phyloP scores from a whole-genome alignment of 2,797 vertebrate genomes.

The Acanthornis magna region DNA sequence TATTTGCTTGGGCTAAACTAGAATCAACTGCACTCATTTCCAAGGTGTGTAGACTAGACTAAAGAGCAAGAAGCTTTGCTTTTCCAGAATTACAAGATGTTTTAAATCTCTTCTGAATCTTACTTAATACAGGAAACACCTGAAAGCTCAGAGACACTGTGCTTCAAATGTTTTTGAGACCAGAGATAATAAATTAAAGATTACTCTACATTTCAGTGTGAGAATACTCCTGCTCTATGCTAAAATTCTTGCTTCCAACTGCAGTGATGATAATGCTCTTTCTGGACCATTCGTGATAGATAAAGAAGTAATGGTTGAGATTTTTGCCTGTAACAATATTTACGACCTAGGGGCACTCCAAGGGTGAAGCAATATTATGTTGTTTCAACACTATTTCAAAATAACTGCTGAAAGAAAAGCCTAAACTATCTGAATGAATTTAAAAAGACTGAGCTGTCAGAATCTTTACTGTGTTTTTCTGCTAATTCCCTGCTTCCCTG shows the following conservation, averaged over 20 bases:
- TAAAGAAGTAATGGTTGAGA: background rate
- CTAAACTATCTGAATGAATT: background rate
- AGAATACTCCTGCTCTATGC: background rate
- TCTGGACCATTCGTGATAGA: background rate
- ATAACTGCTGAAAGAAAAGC: background rate
- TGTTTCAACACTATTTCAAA: background rate
- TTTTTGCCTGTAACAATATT: background rate
- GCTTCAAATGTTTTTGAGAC: background rate
- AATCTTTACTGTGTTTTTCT: background rate
- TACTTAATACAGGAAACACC: background rate
- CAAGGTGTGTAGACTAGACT: background rate
- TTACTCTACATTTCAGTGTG: background rate
- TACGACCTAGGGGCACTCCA: background rate
- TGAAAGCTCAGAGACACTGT: background rate
- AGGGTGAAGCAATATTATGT: background rate
- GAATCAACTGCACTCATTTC: background rate
- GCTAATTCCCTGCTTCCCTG: background rate
- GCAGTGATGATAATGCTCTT: background rate
- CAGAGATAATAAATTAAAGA: background rate
- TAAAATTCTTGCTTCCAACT: background rate
- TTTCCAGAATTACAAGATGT: constrained; percentile 26
- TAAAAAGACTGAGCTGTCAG: background rate
- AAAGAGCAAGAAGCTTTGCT: constrained; percentile 55
- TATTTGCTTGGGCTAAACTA: constrained; percentile 36
- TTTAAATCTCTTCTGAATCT: constrained; percentile 45